These are phyloP conservation scores for Ptilorrhoa leucosticta DNA, from an alignment of 2,113 vertebrate genomes.

Conservation along the genomic window DNA sequence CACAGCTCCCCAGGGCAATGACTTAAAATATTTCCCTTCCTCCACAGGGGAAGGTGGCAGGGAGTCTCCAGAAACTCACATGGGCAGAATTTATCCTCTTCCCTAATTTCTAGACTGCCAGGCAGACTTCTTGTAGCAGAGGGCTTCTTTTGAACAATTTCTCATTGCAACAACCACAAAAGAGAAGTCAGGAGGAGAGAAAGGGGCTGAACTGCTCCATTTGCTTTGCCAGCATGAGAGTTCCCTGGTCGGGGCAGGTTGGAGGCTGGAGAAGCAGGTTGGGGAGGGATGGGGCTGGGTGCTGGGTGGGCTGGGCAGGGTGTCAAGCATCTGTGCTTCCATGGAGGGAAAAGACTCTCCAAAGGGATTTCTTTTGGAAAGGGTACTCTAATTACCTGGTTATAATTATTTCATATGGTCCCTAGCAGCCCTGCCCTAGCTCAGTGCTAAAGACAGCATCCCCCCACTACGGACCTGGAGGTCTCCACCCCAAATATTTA, in stretches of 20 bases:
- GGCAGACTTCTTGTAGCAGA: background rate
- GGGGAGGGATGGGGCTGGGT: background rate
- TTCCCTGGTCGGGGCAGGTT: background rate
- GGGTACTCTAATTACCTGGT: background rate
- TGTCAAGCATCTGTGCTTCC: background rate
- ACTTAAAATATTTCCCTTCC: background rate
- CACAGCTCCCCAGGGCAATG: background rate
- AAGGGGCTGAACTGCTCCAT: background rate
- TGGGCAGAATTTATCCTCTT: background rate
- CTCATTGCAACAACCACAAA: background rate
- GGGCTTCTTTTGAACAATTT: background rate
- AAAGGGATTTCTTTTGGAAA: background rate
- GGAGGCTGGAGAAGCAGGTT: background rate
- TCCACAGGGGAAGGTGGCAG: accelerated
- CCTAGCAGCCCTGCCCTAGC: background rate
- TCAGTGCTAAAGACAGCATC: background rate
- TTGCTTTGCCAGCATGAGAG: background rate
- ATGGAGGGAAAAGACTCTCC: background rate
- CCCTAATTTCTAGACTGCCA: background rate
- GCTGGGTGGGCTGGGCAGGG: no score
- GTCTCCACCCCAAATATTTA: constrained; percentile 23
- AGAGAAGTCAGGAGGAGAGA: background rate
- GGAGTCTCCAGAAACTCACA: background rate
- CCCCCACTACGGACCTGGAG: background rate
- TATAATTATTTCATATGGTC: background rate